Base-by-base conservation (phyloP, 2,113 vertebrate species). In the Catagonus wagneri region DNA sequence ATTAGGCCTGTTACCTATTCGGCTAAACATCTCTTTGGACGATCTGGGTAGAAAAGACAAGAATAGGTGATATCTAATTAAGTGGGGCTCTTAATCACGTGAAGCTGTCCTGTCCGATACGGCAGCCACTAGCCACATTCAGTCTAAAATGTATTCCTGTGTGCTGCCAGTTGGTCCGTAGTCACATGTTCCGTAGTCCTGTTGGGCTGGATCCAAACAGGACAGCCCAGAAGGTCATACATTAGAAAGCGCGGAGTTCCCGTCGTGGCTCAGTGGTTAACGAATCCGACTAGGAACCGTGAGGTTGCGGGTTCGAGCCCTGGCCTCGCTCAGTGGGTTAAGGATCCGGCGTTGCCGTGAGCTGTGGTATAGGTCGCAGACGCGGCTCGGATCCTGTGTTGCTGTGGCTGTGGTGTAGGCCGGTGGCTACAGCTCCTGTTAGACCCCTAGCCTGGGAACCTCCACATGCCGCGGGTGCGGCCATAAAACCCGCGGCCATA, bases 161-260 rank as follows among this genome's bases (percentile, higher is more conserved):
- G 13, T 23, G 14, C 25, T 10, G 50, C 1, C 50, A 54, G 56
- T 32, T 1, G 6, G 7, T 80, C 71, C 27, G 12, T 1, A 78
- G 11, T 13, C 29, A 25, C 8, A 3, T 2, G 1, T 10, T 60
- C 36, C 12, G 20, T 12, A 16, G 20, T 22, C 16, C 2, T 0
- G 6, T 27, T 17, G 9, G 50, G 29, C 12, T 20, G 0, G 7
- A 13, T 0, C 25, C n/a, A 3, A 19, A 5, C 7, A 52, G 63
- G 58, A 6, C 6, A 60, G 4, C 20, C 80, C 52, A 79, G n/a
- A 58, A 36, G 20, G 25, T 32, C 23, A 10, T 50, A 25, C 13
- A 4, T 0, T 20, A 16, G 76, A 13, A 54, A 79, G 29, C 23
- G 9, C 9, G 39, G 36, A 44, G 44, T 44, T 44, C 44, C 44